Evolutionary conservation across 2,113 vertebrate genomes (phyloP).

Genomic region (Grammomys surdaster): DNA sequence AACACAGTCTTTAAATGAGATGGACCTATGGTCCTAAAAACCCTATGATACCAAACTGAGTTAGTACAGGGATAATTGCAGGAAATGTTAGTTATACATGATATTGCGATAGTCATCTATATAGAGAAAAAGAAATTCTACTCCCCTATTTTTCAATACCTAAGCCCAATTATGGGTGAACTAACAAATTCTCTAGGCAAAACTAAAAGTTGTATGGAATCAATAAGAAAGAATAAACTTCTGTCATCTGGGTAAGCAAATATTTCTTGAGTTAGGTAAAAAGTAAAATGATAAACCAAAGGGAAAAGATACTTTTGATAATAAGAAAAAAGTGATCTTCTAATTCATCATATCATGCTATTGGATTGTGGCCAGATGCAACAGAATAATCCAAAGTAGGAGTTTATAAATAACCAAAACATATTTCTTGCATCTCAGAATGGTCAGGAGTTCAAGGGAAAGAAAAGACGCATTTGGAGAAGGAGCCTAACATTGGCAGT

Average conservation of each 20-base stretch:
- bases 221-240: not conserved
- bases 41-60: not conserved
- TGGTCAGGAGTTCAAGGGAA: not conserved
- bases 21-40: not conserved
- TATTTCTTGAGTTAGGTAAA: not conserved
- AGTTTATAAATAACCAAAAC: not conserved
- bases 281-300: not conserved
- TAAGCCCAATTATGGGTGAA: not conserved
- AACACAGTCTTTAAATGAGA: not conserved
- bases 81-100: not conserved
- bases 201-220: not conserved
- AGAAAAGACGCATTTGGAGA: not conserved
- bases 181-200: not conserved
- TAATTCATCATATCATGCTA: not conserved
- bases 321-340: not conserved
- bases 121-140: not conserved
- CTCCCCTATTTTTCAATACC: not conserved
- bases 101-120: not conserved
- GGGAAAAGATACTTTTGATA: not conserved
- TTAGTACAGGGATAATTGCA: not conserved
- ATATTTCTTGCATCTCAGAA: not conserved
- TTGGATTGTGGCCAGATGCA: not conserved
- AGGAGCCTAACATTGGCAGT: not conserved
- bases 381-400: not conserved
- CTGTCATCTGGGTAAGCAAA: not conserved